Base-by-base conservation (phyloP, 2,888 invertebrate species). In the Cloeon dipterum region DNA sequence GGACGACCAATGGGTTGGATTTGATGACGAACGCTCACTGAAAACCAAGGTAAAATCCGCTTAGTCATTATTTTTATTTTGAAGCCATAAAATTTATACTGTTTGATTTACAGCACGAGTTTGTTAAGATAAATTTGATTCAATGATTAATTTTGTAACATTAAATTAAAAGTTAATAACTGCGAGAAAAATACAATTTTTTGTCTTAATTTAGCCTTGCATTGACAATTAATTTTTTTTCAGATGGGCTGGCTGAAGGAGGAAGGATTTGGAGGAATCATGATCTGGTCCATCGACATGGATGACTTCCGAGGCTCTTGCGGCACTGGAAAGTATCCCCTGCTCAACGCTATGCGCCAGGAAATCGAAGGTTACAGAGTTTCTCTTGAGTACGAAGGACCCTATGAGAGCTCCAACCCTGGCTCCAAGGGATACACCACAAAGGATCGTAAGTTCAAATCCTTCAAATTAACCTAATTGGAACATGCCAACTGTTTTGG, bases 281-380 rank as follows among this genome's bases (percentile, higher is more conserved):
- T 93, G 86, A 77, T 93, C 35, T 93, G 91, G 91, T 89, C 89
- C 0, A 68, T 91, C 19, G 91, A 93, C 50, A 79, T 91, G 85
- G 93, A 93, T 50, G 93, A 93, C 56, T 93, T 91, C 62, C 64
- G 73, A 43, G 89, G 89, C 8, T 70, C 74, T 8, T 93, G 93
- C 49, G 88, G 89, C 8, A 74, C 76, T 37, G 85, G 83, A 32
- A 86, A 83, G 51, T 93, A 78, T 55, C 93, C 93, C 0, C 62
- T 93, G 33, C 72, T 91, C 41, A 78, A 72, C 38, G 74, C 89
- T 0, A 76, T 91, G 66, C 75, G 73, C 44, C 77, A 85, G 50
- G 86, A 88, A 50, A 63, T 91, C 11, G 67, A 73, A 37, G 76
- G 70, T 17, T 89, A 88, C 55, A 72, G 74, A 49, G 85, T 88